These are phyloP conservation scores for Agrochola lychnidis DNA, from an alignment of 2,888 invertebrate genomes.

Conservation along the genomic window DNA sequence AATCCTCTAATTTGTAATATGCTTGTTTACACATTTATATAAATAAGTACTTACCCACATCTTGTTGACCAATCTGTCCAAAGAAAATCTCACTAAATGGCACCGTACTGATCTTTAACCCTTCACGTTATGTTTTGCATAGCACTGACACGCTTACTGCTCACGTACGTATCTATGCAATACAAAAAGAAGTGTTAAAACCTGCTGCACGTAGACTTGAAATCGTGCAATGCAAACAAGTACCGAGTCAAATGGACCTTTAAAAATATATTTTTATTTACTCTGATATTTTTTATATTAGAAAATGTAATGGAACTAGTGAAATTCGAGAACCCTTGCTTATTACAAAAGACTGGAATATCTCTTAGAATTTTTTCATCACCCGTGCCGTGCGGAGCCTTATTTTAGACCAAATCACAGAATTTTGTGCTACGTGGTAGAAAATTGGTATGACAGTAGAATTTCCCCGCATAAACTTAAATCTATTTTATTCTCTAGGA, in stretches of 20 bases:
- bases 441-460: neutral
- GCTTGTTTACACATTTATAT: no score
- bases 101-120: conserved; percentile 31
- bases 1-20: no score
- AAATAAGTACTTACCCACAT: neutral
- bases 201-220: neutral
- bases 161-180: neutral
- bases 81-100: conserved; percentile 9
- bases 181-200: conserved; percentile 10
- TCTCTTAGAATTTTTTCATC: neutral
- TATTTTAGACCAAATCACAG: neutral
- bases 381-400: neutral
- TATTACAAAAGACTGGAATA: neutral
- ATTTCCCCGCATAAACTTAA: neutral
- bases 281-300: neutral
- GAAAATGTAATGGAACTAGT: neutral
- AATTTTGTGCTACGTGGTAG: neutral
- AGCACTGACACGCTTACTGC: conserved; percentile 13
- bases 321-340: neutral
- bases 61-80: conserved; percentile 18
- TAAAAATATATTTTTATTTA: neutral
- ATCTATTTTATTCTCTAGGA: neutral
- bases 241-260: neutral
- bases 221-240: neutral
- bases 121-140: conserved; percentile 19